Evolutionary conservation across 2,888 invertebrate species (phyloP), one percentile per base, ranked within the genome.

Genomic region (Hololepta plana): DNA sequence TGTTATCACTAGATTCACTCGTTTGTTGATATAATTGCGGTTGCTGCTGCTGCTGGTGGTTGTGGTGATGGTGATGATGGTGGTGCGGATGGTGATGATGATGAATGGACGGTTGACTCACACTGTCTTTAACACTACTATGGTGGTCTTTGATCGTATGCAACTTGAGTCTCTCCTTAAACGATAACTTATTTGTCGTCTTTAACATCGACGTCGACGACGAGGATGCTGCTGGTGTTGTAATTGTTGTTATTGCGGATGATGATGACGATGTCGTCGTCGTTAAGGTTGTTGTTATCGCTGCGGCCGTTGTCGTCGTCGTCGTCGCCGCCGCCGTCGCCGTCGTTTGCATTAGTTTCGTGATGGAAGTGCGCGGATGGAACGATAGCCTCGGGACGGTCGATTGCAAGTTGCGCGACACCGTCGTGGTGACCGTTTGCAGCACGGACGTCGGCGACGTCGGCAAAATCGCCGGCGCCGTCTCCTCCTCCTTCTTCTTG

Each of bases 401-500:
- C n/a, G n/a, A n/a, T n/a, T n/a, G n/a, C n/a, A n/a, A n/a, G n/a
- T n/a, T n/a, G n/a, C n/a, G n/a, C n/a, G n/a, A n/a, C n/a, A n/a
- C n/a, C 12, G 26, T 19, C 16, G 23, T 23, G 15, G 31, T 20
- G 6, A 27, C 25, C 4, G 34, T 29, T 20, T 29, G 30, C 4
- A 42, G 20, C 12, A 27, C 9, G 11, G 32, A 35, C 3, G 44
- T 45, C 3, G 46, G 45, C 24, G 45, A 44, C 7, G 46, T 46
- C 6, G n/a, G n/a, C n/a, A n/a, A n/a, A n/a, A n/a, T n/a, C n/a
- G n/a, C n/a, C n/a, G n/a, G 26, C 29, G 59, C 52, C 24, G 67
- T 65, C 33, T 59, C 57, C 38, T 79, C 80, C 50, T 73, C 73
- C 53, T 75, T 77, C 15, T 74, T 71, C 58, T 81, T 80, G 23